Evolutionary conservation across 2,113 vertebrate species (phyloP), one percentile per base, ranked within the genome.

Genomic region (Raja brachyura): DNA sequence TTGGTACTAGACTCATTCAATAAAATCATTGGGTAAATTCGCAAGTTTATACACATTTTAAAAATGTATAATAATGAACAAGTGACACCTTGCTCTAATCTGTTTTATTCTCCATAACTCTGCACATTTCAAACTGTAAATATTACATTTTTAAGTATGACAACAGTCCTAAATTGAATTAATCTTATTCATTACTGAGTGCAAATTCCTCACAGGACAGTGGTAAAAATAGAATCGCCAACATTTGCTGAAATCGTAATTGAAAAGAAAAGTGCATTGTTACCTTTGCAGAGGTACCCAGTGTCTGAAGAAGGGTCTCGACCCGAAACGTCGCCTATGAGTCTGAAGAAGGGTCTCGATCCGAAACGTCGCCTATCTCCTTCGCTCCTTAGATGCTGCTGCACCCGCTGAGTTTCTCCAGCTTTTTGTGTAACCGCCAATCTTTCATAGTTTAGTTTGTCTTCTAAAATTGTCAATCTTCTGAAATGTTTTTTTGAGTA

Each of bases 201-300:
- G 18, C 18, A 73, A 25, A 11, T 18, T 0, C 66, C 66, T 33
- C 13, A 56, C 13, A 33, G 13, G 59, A n/a, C 59, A 88, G 56
- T 88, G 22, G 66, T 16, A 11, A 66, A 66, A 88, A 3, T 31
- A 63, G 66, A 68, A 39, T 92, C 70, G 22, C 0, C 22, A 31
- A 8, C 10, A 28, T 66, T 93, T 77, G 18, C 93, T 93, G 70
- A 93, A 61, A 20, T 59, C 28, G 2, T 76, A 14, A 78, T 78
- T 31, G 75, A 73, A 59, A 3, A 61, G 13, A n/a, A 11, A 48
- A 0, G 31, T 1, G 59, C 8, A 73, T 7, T 33, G 96, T 97
- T 97, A 97, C 97, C 96, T 97, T 94, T 97, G 96, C 54, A 97
- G 95, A 0, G 97, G 97, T 93, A 95, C 96, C 96, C 96, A 97